Evolutionary conservation across 2,797 vertebrate species (phyloP), one percentile per base, ranked within the genome.

Genomic region (Coregonus suidteri): DNA sequence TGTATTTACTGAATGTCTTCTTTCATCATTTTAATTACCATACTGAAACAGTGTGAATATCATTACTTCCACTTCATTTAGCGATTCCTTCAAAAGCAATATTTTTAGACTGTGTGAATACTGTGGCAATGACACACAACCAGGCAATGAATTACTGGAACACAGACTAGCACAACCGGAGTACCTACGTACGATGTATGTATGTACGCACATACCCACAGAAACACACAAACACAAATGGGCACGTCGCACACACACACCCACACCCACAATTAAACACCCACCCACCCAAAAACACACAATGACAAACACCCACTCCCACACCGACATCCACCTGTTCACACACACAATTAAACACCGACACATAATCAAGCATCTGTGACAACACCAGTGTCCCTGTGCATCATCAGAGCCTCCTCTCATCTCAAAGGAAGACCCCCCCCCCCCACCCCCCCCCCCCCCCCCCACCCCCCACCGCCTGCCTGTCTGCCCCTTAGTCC

Each of bases 361-460:
- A 88, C 82, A 79, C 84, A 84, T 54, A 20, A 81, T 85, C 85
- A 83, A 47, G 20, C 59, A 64, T 64, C 7, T 20, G 20, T 25
- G 25, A 64, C 59, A 25, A 20, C n/a, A 4, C 53, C 13, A 54
- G 20, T 62, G 59, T 62, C 20, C 20, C 18, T n/a, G 7, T 9
- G 5, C 54, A 56, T 56, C 59, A 47, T 47, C 41, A 62, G 13
- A 62, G n/a, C 56, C 56, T 2, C 6, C 6, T n/a, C 56, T 6
- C 6, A 4, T 20, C 15, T 4, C 15, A 54, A 18, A 54, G 15
- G 13, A 54, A 54, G 3, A 54, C 1, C 2, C 18, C 3, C 4
- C 78, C 83, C 65, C 76, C 75, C 68, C 65, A 66, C 71, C 30
- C 72, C 51, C 53, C 18, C 71, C 56, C 71, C n/a, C n/a, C n/a